Base-by-base conservation (phyloP, 2,113 vertebrate genomes). In the Clinocottus analis region DNA sequence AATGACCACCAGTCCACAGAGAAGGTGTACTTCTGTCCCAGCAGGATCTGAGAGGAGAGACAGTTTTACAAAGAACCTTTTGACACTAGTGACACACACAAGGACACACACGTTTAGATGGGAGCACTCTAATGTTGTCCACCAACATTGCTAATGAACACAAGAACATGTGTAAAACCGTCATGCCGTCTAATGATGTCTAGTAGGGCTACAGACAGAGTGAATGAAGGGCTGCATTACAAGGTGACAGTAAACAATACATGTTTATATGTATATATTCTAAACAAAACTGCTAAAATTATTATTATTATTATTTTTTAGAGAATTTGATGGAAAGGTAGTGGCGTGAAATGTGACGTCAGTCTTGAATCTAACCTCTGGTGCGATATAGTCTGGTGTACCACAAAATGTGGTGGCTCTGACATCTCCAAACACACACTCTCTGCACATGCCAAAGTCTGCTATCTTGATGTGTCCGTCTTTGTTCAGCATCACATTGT, bases 1-100 rank as follows among this genome's bases (percentile, higher is more conserved):
- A 99, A 99, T 0, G 98, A 99, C 98, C 98, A 99, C 98, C 98
- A 99, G 95, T 99, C 98, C 84, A 99, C 98, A 0, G 98, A 99
- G 94, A 98, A 99, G 0, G 96, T 96, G 92, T 99, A 99, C 85
- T 96, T 95, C 74, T 96, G 92, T 19, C 98, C 98, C 33, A 96
- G 91, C 70, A 99, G 92, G 87, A 99, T 99, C 98, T 99, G 72
- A 55, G 64, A 70, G 10, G 11, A 75, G 41, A 80, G 67, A 87
- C 7, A 66, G 11, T 51, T 78, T 23, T 16, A 72, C 51, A 21
- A 25, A 51, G 12, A 55, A 9, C 11, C 21, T 23, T 61, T 8
- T 80, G 10, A 21, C 13, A 5, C 3, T 3, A 61, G 3, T 13
- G n/a, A 60, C 4, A 10, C 75, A 11, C 60, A 67, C 9, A 56